Base-by-base conservation (phyloP, 2,888 invertebrate genomes). In the Therioaphis trifolii region DNA sequence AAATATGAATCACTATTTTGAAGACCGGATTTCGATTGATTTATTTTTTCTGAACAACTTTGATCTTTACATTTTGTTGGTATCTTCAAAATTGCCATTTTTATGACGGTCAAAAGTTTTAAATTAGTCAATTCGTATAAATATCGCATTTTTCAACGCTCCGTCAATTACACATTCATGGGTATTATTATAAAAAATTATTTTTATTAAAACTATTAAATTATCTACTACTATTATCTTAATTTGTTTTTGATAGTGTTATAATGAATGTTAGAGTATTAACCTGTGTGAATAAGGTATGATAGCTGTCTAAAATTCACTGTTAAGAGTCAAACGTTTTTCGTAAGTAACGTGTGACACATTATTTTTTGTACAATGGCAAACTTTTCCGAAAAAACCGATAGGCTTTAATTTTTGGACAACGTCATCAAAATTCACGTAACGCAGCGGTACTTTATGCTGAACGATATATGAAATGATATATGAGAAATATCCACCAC, bases 401-500 rank as follows among this genome's bases (percentile, higher is more conserved):
- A 63, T 63, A 35, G 18, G 35, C 35, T 35, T 63, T 63, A 18
- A 63, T 35, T 63, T 63, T 63, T 61, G 63, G 63, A 63, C 29
- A 63, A 63, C 35, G 9, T 63, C 63, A 63, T 63, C 63, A 63
- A 63, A 63, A 29, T 63, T 35, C 18, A n/a, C 35, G 29, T 63
- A 63, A 29, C 63, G 18, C 29, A 63, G 63, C 18, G 11, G 63
- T 18, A 63, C 63, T 63, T 63, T 29, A 63, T 29, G 63, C 63
- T 63, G 63, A 63, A 63, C 29, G 29, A 63, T 63, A 63, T 63
- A 15, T 18, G 15, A 18, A 63, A 18, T 18, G 35, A 63, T 63
- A 63, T 63, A n/a, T n/a, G n/a, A n/a, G n/a, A n/a, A n/a, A n/a
- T n/a, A 63, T 61, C 63, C 63, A 63, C 15, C 63, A 18, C 63